A percentile compares a stretch with the other conserved stretches of the same genome.
These are phyloP conservation scores for Neogobius melanostomus DNA, from an alignment of 2,113 vertebrate genomes.

Conservation along the genomic window DNA sequence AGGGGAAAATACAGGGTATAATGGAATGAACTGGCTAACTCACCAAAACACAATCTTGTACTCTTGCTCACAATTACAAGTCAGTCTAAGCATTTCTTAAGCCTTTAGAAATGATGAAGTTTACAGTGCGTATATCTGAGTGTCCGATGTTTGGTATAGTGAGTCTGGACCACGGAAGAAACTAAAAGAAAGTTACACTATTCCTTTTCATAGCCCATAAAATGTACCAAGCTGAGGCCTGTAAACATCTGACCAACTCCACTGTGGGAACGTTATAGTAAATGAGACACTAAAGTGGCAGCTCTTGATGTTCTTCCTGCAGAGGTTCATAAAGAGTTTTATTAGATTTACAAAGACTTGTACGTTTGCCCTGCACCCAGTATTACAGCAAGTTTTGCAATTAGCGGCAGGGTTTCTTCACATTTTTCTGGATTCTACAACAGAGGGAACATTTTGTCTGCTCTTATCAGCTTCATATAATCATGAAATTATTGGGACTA, in stretches of 20 bases:
- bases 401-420: background rate
- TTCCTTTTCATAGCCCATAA: background rate
- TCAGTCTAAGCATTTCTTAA: too few species aligned
- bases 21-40: too few species aligned
- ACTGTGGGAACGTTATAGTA: background rate
- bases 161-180: background rate
- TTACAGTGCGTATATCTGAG: too few species aligned
- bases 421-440: slow-evolving; percentile 11
- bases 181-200: background rate
- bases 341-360: slow-evolving; percentile 7
- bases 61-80: too few species aligned
- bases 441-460: background rate
- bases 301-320: background rate
- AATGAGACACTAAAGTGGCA: slow-evolving; percentile 7
- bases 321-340: background rate
- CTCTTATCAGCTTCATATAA: slow-evolving; percentile 1
- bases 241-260: background rate
- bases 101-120: too few species aligned
- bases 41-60: too few species aligned
- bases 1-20: too few species aligned
- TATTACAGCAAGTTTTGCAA: slow-evolving; percentile 9
- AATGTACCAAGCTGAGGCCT: background rate
- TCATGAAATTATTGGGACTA: background rate
- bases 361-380: background rate
- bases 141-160: too few species aligned